Evolutionary conservation across 2,888 invertebrate species (phyloP).

Genomic region (Pinctada fucata): DNA sequence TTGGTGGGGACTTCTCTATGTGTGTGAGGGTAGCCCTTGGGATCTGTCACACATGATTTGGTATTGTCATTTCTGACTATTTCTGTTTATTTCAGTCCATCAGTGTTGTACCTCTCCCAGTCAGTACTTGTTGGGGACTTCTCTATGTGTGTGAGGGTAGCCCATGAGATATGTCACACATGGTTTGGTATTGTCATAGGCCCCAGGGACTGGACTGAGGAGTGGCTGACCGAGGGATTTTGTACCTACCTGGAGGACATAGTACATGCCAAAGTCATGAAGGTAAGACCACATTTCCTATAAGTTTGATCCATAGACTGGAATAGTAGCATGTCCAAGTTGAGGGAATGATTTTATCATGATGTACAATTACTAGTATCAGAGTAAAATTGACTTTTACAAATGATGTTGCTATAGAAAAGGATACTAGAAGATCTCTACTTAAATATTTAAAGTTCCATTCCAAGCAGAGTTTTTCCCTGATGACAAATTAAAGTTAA

Average conservation of each 20-base stretch:
- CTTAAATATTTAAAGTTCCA: too few relatives aligned
- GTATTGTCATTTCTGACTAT: constrained; percentile 67
- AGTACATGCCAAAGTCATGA: constrained; percentile 67
- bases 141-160: constrained; percentile 69
- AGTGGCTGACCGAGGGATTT: constrained; percentile 79
- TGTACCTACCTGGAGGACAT: constrained; percentile 77
- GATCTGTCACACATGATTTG: constrained; percentile 78
- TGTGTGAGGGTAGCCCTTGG: constrained; percentile 75
- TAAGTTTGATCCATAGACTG: too few relatives aligned
- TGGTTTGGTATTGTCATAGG: constrained; percentile 78
- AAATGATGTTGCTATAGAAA: too few relatives aligned
- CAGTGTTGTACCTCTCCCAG: constrained; percentile 76
- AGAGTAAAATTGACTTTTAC: too few relatives aligned
- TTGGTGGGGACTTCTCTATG: constrained; percentile 69
- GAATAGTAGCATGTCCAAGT: background rate
- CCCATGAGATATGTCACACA: constrained; percentile 77
- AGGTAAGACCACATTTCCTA: constrained; percentile 44
- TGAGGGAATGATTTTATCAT: too few relatives aligned
- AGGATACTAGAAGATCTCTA: too few relatives aligned
- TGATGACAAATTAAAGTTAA: too few relatives aligned
- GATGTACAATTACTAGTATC: background rate
- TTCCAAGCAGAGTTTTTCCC: too few relatives aligned
- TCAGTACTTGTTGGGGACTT: constrained; percentile 70
- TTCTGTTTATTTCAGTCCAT: constrained; percentile 65
- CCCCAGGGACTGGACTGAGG: constrained; percentile 78